These are phyloP conservation scores for Rhea pennata DNA, from an alignment of 2,113 vertebrate species.

Conservation along the genomic window DNA sequence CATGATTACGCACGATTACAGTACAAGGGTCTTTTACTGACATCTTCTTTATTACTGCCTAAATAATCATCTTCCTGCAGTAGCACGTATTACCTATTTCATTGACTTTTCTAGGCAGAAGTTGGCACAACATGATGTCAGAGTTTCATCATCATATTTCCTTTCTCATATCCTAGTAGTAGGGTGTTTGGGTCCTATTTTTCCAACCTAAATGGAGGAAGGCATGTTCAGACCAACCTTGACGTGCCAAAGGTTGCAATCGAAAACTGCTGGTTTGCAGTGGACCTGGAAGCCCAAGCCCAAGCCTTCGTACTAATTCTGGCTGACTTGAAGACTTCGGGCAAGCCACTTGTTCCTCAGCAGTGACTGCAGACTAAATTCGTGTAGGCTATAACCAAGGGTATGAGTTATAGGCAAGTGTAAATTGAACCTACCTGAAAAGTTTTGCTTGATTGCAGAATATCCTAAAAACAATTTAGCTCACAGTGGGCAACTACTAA, in stretches of 20 bases:
- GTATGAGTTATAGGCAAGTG: neutral
- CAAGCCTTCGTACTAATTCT: neutral
- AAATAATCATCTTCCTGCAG: neutral
- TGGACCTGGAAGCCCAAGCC: neutral
- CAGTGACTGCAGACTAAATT: neutral
- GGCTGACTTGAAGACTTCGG: neutral
- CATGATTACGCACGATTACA: neutral
- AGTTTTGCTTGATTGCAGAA: neutral
- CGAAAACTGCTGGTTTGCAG: neutral
- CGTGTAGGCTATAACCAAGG: neutral
- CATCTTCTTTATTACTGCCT: neutral
- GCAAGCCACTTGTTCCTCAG: neutral
- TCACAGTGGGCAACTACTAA: neutral
- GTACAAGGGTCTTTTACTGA: too few species aligned
- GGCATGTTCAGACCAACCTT: accelerated
- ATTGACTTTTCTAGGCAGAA: neutral
- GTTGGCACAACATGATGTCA: neutral
- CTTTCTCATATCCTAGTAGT: neutral
- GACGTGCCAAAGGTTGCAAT: neutral
- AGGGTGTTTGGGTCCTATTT: accelerated
- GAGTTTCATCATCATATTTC: too few species aligned
- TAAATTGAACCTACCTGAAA: neutral
- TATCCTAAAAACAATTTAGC: neutral
- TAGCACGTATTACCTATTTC: accelerated
- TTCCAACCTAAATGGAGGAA: neutral